Base-by-base conservation (phyloP, 2,888 invertebrate species). In the Cactoblastis cactorum region DNA sequence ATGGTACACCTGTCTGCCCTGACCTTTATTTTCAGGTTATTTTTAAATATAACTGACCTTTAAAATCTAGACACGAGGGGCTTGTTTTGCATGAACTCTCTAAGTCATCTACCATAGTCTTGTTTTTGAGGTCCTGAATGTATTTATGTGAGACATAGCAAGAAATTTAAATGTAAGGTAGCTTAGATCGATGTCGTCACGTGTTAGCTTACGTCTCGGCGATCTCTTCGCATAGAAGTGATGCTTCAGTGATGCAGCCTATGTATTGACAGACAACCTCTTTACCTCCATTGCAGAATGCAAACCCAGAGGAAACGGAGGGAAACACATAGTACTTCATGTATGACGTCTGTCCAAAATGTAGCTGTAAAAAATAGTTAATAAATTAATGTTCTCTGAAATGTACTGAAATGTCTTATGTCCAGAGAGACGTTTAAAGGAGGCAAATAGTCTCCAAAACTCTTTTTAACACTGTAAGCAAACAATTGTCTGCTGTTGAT, bases 211-310 rank as follows among this genome's bases (percentile, higher is more conserved):
- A 58, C 65, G 45, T 68, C 57, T 59, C 55, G 62, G 71, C 58
- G 45, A 49, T 65, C 58, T 65, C 58, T 59, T 56, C 57, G 62
- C 62, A 41, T 67, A 65, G 56, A 63, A 60, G 61, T 61, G 55
- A 57, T 52, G 54, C 57, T 51, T 57, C 34, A 50, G 52, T 65
- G 63, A 57, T 64, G 55, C 48, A 57, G 52, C 58, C 52, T 49
- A 53, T 62, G 59, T 80, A 84, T 75, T 87, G 72, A 84, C 74
- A 71, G 67, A 70, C 61, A 67, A 62, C n/a, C n/a, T n/a, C n/a
- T 79, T 85, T 83, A 81, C 84, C 72, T 88, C 85, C 87, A 77
- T 89, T 89, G 83, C 88, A 89, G 88, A 88, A 80, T 68, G 79
- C 85, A 75, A 77, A 78, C 69, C 74, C 75, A 71, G 84, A 82